Evolutionary conservation across 2,113 vertebrate genomes (phyloP).

Genomic region (Centropristis striata): DNA sequence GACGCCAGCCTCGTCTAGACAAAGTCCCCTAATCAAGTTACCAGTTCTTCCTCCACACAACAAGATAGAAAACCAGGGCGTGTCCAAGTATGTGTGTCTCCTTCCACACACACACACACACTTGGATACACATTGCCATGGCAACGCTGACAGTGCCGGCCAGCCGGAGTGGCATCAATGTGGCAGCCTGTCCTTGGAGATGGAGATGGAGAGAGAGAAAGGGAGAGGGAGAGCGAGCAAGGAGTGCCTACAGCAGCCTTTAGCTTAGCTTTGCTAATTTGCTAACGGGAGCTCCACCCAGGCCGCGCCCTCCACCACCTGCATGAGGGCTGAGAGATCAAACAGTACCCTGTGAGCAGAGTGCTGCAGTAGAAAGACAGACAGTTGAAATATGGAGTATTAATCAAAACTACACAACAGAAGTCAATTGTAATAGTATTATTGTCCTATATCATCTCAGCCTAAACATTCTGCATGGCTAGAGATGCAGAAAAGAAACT

Average conservation of each 20-base stretch:
- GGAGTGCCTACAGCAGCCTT: background rate
- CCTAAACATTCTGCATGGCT: no score
- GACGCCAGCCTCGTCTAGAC: constrained; percentile 73
- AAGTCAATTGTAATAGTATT: no score
- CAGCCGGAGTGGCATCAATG: constrained; percentile 60
- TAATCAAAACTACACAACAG: no score
- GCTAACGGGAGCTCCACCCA: constrained; percentile 11
- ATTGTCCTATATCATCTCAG: no score
- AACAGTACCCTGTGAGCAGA: background rate
- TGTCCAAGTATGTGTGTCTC: constrained; percentile 52
- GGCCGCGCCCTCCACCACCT: background rate
- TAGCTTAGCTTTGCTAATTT: constrained; percentile 13
- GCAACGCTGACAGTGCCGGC: constrained; percentile 61
- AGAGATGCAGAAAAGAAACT: no score
- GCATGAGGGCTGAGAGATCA: background rate
- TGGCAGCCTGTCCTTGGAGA: constrained; percentile 62
- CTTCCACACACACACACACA: constrained; percentile 28
- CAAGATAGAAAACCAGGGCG: constrained; percentile 54
- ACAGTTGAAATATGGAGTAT: background rate
- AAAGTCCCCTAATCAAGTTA: constrained; percentile 78
- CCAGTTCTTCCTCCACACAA: constrained; percentile 41
- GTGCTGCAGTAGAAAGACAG: background rate
- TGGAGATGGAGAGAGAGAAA: background rate
- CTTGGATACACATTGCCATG: constrained; percentile 60
- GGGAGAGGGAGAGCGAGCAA: background rate